These are phyloP conservation scores for Hydrophis major DNA, from an alignment of 2,797 vertebrate species.

Conservation along the genomic window DNA sequence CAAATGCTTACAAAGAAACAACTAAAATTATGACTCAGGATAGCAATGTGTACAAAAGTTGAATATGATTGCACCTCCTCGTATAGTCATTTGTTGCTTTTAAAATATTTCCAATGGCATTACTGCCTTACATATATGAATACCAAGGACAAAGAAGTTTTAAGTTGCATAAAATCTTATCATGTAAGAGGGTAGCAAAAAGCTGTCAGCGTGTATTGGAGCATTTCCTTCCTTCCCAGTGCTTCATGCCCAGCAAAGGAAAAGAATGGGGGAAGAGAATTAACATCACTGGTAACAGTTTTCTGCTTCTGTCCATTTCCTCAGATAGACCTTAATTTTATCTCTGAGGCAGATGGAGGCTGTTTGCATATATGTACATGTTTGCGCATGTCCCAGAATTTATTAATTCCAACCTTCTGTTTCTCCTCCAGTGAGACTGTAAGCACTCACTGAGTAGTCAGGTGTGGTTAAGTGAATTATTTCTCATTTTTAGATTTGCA, in stretches of 20 bases:
- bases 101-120: not conserved
- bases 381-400: not conserved
- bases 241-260: not conserved
- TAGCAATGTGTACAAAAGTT: not conserved
- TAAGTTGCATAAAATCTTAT: not conserved
- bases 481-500: constrained; percentile 12
- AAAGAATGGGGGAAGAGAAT: not conserved
- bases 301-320: not conserved
- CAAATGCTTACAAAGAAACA: not conserved
- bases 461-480: constrained; percentile 1
- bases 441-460: constrained; percentile 4
- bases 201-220: not conserved
- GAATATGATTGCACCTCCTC: not conserved
- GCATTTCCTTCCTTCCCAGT: not conserved
- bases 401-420: constrained; percentile 19
- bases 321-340: not conserved
- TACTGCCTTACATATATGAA: not conserved
- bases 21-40: not conserved
- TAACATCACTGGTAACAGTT: not conserved
- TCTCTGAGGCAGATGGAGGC: not conserved
- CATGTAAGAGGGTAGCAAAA: not conserved
- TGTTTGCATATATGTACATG: not conserved
- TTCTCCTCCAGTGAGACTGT: not conserved
- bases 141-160: not conserved
- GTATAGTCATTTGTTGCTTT: not conserved